These are phyloP conservation scores for Hypercompe scribonia DNA, from an alignment of 2,888 invertebrate genomes.

Conservation along the genomic window DNA sequence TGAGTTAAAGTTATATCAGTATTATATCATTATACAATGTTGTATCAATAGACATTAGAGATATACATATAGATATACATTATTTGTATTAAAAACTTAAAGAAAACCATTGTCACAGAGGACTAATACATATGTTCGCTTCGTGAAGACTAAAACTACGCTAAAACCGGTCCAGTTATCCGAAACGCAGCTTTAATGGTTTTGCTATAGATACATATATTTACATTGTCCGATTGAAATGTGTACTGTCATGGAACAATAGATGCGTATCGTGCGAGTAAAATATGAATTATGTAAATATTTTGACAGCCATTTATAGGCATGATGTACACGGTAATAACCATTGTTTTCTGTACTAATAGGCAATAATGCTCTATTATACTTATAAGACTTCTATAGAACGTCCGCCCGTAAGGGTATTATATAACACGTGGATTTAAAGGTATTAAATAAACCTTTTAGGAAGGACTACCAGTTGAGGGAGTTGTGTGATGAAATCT, in stretches of 20 bases:
- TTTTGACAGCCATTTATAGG: conserved; percentile 37
- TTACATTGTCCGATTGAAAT: background rate
- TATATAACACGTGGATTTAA: background rate
- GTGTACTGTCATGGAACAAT: conserved; percentile 44
- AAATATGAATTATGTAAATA: conserved; percentile 42
- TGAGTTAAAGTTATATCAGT: too few species aligned
- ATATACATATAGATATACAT: too few species aligned
- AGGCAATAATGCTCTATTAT: conserved; percentile 4
- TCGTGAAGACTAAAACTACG: background rate
- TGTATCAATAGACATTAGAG: too few species aligned
- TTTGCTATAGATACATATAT: background rate
- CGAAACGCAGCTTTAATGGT: background rate
- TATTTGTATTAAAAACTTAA: background rate
- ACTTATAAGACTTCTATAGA: conserved; percentile 4
- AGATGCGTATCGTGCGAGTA: conserved; percentile 29
- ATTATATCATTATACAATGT: too few species aligned
- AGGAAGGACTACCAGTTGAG: background rate
- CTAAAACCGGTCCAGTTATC: background rate
- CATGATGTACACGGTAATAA: conserved; percentile 26
- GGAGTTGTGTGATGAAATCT: too few species aligned
- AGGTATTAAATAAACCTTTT: background rate
- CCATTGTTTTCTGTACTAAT: conserved; percentile 8
- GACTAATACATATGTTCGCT: background rate
- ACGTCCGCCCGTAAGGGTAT: background rate
- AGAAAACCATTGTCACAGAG: background rate